Conservation (phyloP, 2,888 invertebrate species). For the Syrphus vitripennis region DNA sequence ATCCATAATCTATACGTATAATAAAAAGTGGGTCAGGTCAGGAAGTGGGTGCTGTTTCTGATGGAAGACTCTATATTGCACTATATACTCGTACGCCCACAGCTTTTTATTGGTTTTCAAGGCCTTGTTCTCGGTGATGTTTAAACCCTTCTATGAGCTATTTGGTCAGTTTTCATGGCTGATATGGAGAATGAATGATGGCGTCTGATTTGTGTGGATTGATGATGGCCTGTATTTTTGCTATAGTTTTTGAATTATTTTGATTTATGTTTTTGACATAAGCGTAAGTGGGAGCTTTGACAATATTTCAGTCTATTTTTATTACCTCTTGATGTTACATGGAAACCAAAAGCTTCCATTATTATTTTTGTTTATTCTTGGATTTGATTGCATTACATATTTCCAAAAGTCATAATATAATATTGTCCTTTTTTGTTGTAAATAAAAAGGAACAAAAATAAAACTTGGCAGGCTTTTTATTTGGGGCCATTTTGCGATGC, state of each 20-base stretch:
- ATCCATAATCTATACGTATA: background rate
- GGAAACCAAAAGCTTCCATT: background rate
- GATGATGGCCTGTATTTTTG: background rate
- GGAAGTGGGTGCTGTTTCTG: background rate
- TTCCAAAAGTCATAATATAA: background rate
- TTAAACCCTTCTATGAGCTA: background rate
- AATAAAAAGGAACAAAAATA: background rate
- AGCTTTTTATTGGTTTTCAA: background rate
- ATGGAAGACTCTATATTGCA: background rate
- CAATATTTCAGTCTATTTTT: background rate
- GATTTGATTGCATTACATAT: background rate
- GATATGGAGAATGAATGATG: background rate
- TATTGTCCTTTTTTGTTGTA: background rate
- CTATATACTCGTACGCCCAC: background rate
- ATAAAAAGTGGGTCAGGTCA: conserved; percentile 17
- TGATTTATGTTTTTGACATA: background rate
- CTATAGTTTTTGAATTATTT: background rate
- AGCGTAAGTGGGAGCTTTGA: background rate
- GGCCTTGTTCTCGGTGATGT: background rate
- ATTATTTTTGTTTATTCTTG: background rate
- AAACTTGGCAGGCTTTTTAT: background rate
- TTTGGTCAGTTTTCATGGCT: background rate
- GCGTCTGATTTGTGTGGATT: background rate
- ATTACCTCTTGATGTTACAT: background rate
- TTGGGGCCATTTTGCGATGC: background rate